Conservation (phyloP, 2,888 invertebrate species). For the Dryomyza anilis region DNA sequence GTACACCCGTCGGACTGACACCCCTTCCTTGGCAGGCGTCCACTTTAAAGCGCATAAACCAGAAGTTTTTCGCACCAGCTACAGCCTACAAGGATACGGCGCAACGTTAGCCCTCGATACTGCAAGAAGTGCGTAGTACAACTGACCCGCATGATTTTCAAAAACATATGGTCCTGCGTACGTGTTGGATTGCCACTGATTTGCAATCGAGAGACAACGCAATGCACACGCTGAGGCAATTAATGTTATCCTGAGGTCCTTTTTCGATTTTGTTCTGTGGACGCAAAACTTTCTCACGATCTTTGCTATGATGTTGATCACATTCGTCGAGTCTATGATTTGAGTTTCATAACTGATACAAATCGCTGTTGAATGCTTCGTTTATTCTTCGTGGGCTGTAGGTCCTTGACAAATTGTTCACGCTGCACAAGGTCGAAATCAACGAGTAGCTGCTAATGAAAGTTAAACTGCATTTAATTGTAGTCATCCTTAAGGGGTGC, state of each 20-base stretch:
- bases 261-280: background rate
- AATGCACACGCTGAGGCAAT: constrained; percentile 8
- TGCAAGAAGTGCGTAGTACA: background rate
- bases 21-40: background rate
- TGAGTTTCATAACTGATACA: no score
- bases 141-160: no score
- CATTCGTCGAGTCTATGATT: no score
- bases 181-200: no score
- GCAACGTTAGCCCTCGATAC: background rate
- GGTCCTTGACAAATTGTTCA: constrained; percentile 8
- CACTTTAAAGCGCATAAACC: no score
- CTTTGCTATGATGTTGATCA: no score
- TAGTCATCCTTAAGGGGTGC: background rate
- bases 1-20: background rate
- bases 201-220: no score
- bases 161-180: no score
- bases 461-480: constrained; percentile 5
- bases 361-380: background rate
- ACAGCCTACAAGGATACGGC: background rate
- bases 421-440: background rate
- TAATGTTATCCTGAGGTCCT: background rate
- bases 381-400: no score
- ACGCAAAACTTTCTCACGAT: constrained; percentile 14
- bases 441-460: constrained; percentile 1
- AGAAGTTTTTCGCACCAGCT: background rate